Evolutionary conservation across 2,888 invertebrate species (phyloP).

Genomic region (Caprella mutica): DNA sequence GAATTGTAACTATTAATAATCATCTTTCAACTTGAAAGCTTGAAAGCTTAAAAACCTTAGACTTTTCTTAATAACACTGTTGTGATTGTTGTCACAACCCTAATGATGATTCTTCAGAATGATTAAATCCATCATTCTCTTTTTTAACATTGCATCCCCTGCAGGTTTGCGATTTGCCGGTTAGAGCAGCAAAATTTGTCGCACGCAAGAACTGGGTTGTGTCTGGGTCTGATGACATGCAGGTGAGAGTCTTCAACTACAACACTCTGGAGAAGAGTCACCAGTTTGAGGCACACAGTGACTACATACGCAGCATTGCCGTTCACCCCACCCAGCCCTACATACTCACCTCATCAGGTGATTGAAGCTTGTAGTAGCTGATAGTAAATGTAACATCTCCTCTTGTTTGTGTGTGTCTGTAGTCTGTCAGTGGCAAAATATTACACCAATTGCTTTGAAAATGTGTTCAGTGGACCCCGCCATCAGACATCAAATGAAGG

Average conservation of each 20-base stretch:
- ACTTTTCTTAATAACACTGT: background rate
- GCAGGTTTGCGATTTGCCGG: slow-evolving; percentile 82
- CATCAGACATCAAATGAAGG: no score
- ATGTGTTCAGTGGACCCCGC: no score
- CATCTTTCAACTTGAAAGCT: background rate
- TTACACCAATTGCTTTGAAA: no score
- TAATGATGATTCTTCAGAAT: background rate
- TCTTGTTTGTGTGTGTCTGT: no score
- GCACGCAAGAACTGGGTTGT: slow-evolving; percentile 97
- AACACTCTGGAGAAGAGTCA: slow-evolving; percentile 94
- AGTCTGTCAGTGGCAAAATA: no score
- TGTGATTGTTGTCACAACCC: background rate
- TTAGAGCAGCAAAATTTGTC: slow-evolving; percentile 89
- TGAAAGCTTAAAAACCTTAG: background rate
- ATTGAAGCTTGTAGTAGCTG: slow-evolving; percentile 38
- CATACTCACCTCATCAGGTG: slow-evolving; percentile 90
- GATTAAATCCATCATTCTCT: background rate
- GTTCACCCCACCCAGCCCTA: slow-evolving; percentile 96
- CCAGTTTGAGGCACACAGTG: slow-evolving; percentile 95
- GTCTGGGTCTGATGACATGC: slow-evolving; percentile 93
- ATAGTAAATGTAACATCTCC: background rate
- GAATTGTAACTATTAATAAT: background rate
- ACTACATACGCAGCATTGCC: slow-evolving; percentile 86
- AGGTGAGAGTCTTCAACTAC: slow-evolving; percentile 92
- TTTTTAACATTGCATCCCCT: slow-evolving; percentile 36